Conservation (phyloP, 1,140 invertebrate species). For the Lasioglossum albipes region DNA sequence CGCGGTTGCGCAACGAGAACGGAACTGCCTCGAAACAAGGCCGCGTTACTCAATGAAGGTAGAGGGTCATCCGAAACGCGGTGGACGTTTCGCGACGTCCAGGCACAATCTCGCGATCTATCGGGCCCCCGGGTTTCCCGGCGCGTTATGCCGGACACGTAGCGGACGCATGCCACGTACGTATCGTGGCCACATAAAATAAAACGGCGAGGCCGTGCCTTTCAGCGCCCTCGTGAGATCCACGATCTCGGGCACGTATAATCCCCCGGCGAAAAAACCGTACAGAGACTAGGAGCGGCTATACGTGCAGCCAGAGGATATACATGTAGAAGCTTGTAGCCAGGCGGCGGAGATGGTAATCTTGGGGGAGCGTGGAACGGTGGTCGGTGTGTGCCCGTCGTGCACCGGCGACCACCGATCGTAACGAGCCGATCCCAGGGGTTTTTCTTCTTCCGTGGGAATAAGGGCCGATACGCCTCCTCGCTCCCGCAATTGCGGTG, state of each 20-base stretch:
- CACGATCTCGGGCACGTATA: conserved; percentile 51
- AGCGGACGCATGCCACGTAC: conserved; percentile 52
- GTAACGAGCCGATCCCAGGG: conserved; percentile 44
- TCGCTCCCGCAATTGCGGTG: neutral
- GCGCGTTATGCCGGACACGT: conserved; percentile 50
- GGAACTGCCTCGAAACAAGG: too few species aligned
- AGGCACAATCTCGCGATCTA: neutral
- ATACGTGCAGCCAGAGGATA: neutral
- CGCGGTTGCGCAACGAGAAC: too few species aligned
- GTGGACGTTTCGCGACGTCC: too few species aligned
- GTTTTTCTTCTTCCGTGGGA: conserved; percentile 46
- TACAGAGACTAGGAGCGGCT: conserved; percentile 14
- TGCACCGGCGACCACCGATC: conserved; percentile 26
- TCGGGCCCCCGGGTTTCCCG: neutral
- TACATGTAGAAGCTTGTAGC: neutral
- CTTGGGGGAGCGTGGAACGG: neutral
- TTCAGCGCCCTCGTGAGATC: conserved; percentile 55
- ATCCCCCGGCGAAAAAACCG: conserved; percentile 39
- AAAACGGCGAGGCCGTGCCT: conserved; percentile 42
- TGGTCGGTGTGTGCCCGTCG: conserved; percentile 4
- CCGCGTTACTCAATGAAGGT: too few species aligned
- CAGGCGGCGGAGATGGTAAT: conserved; percentile 44
- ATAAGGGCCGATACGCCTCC: conserved; percentile 8
- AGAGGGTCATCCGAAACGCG: too few species aligned
- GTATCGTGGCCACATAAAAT: conserved; percentile 50